These are phyloP conservation scores for Drosophila austrosaltans DNA, from an alignment of 2,888 invertebrate genomes.

Conservation along the genomic window DNA sequence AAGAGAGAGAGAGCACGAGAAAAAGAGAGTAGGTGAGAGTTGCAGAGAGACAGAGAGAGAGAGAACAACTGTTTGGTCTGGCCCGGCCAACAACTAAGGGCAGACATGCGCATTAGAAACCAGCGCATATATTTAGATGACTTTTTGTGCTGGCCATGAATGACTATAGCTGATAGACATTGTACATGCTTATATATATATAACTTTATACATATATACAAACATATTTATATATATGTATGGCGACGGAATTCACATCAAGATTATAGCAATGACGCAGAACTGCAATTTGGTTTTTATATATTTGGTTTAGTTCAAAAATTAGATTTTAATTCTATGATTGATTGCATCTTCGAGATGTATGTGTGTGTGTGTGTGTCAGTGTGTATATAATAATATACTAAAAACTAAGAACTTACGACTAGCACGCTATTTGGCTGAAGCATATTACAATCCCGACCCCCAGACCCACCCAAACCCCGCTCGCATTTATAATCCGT, in stretches of 20 bases:
- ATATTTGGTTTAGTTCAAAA: conserved; percentile 63
- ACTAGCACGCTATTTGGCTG: conserved; percentile 40
- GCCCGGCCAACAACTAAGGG: conserved; percentile 58
- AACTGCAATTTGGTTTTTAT: conserved; percentile 25
- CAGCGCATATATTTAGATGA: conserved; percentile 45
- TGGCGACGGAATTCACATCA: conserved; percentile 8
- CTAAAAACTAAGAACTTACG: conserved; percentile 26
- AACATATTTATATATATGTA: conserved; percentile 9
- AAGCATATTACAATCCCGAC: conserved; percentile 13
- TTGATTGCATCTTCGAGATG: conserved; percentile 74
- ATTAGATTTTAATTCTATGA: conserved; percentile 48
- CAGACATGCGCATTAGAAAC: conserved; percentile 59
- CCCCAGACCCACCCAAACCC: conserved; percentile 13
- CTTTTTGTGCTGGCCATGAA: conserved; percentile 37
- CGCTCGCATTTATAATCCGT: conserved; percentile 24
- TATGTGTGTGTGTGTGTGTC: conserved; percentile 26
- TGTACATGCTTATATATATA: neutral
- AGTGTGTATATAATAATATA: neutral
- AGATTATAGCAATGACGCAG: conserved; percentile 20
- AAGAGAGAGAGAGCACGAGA: neutral
- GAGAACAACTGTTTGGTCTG: conserved; percentile 14
- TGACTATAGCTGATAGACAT: conserved; percentile 18
- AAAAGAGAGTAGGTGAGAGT: conserved; percentile 9
- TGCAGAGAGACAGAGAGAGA: conserved; percentile 6
- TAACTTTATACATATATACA: neutral